Conservation (phyloP, 2,888 invertebrate genomes). For the Leucophenga montana region DNA sequence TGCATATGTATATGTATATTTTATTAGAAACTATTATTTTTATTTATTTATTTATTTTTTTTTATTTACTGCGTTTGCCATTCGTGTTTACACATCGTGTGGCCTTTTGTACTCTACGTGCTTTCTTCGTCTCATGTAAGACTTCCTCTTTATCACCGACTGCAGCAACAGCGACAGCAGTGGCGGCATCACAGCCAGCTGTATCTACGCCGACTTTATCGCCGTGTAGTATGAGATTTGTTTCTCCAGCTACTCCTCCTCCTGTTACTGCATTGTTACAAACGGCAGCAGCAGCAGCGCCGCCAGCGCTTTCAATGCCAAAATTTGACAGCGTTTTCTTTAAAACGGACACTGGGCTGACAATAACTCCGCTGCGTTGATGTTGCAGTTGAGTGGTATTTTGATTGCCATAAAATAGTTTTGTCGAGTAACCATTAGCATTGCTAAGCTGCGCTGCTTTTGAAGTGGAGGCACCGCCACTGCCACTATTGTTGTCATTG, state of each 20-base stretch:
- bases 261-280: constrained; percentile 1
- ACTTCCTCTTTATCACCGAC: constrained; percentile 53
- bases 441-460: constrained; percentile 29
- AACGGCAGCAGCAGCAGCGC: constrained; percentile 5
- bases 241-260: not conserved
- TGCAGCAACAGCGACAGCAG: constrained; percentile 43
- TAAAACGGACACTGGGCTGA: constrained; percentile 58
- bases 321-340: constrained; percentile 30
- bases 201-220: constrained; percentile 22
- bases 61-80: constrained; percentile 72
- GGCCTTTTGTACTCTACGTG: constrained; percentile 74
- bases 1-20: constrained; percentile 50
- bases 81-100: constrained; percentile 71
- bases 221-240: constrained; percentile 10
- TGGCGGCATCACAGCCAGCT: constrained; percentile 37
- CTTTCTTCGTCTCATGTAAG: constrained; percentile 69
- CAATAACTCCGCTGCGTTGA: constrained; percentile 63
- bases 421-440: constrained; percentile 55
- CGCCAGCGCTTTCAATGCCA: constrained; percentile 1
- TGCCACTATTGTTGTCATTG: constrained; percentile 9
- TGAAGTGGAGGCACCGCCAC: constrained; percentile 37
- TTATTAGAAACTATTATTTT: constrained; percentile 34
- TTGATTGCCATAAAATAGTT: constrained; percentile 62
- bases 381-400: constrained; percentile 28
- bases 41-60: too few species aligned